These are phyloP conservation scores for Distichodus sexfasciatus DNA, from an alignment of 2,797 vertebrate genomes.

Conservation along the genomic window DNA sequence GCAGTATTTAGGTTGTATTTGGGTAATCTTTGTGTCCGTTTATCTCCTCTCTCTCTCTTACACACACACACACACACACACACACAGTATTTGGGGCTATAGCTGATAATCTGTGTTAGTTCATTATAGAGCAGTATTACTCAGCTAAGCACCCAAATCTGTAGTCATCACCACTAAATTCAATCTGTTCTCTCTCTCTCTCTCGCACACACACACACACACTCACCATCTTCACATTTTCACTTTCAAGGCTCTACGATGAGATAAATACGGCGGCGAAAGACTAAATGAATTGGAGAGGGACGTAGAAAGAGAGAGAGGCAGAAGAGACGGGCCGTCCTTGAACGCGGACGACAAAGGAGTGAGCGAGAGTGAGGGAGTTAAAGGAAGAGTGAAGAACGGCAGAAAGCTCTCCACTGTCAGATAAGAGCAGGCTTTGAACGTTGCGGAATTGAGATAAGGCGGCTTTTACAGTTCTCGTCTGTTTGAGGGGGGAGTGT, in stretches of 20 bases:
- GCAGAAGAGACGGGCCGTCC: slow-evolving; percentile 8
- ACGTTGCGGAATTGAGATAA: slow-evolving; percentile 4
- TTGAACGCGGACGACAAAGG: slow-evolving; percentile 29
- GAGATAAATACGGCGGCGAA: slow-evolving; percentile 9
- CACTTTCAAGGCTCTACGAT: slow-evolving; percentile 7
- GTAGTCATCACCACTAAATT: no score
- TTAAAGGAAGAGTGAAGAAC: not conserved
- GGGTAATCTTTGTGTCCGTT: not conserved
- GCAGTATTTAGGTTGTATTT: no score
- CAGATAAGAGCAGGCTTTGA: slow-evolving; percentile 35
- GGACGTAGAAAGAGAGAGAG: slow-evolving; percentile 10
- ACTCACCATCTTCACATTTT: not conserved
- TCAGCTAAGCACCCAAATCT: no score
- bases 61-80: not conserved
- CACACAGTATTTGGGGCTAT: no score
- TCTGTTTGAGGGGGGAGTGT: slow-evolving; percentile 28
- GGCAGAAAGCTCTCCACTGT: slow-evolving; percentile 16
- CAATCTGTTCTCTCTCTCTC: not conserved
- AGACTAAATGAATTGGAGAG: slow-evolving; percentile 7
- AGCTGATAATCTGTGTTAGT: no score
- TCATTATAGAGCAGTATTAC: no score
- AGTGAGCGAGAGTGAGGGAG: slow-evolving; percentile 5
- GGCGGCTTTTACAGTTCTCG: slow-evolving; percentile 11
- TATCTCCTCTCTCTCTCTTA: not conserved
- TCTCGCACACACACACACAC: slow-evolving; percentile 5